Percentiles rank a stretch among this genome's conserved stretches.
Conservation (phyloP, 2,888 invertebrate genomes). For the Philonicus albiceps region DNA sequence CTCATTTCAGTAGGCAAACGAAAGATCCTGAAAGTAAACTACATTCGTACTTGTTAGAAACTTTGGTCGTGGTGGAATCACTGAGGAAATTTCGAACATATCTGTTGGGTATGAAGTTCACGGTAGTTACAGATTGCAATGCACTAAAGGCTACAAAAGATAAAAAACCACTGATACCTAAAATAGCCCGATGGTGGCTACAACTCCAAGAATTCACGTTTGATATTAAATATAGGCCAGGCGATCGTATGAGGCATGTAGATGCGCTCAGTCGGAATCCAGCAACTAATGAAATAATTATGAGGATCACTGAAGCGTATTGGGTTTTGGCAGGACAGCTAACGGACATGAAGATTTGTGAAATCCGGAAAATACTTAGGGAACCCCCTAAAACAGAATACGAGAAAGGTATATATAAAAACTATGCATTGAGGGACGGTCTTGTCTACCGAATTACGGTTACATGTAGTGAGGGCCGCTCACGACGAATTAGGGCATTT, state of each 20-base stretch:
- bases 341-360: too few species aligned
- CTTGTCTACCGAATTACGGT: too few species aligned
- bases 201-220: background rate
- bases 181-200: background rate
- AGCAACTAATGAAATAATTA: too few species aligned
- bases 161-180: background rate
- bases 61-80: background rate
- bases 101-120: too few species aligned
- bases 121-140: background rate
- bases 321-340: too few species aligned
- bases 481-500: too few species aligned
- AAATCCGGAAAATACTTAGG: too few species aligned
- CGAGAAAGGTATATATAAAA: too few species aligned
- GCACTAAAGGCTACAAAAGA: background rate
- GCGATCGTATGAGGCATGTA: background rate
- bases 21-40: background rate
- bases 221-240: background rate
- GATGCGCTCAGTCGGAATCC: background rate
- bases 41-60: background rate
- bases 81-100: background rate
- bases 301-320: too few species aligned
- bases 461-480: too few species aligned
- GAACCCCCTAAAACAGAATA: too few species aligned
- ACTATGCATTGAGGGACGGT: too few species aligned
- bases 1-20: background rate